Evolutionary conservation across 2,797 vertebrate species (phyloP).

Genomic region (Chelon auratus): DNA sequence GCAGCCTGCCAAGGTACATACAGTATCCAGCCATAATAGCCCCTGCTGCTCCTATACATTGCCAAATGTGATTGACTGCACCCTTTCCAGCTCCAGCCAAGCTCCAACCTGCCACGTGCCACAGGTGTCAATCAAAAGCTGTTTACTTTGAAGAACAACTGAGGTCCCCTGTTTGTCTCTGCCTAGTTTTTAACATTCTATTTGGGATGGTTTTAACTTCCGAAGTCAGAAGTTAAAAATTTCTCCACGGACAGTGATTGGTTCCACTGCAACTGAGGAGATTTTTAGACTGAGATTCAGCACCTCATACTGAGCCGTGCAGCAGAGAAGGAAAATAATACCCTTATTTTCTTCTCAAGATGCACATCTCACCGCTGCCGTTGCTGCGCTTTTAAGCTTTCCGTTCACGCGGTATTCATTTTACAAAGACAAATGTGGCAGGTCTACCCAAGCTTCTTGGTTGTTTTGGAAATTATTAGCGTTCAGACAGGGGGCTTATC

Average conservation of each 20-base stretch:
- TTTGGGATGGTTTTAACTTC: not conserved
- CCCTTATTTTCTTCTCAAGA: not conserved
- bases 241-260: not conserved
- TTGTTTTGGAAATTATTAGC: not conserved
- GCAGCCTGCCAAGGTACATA: constrained; percentile 33
- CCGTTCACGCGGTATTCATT: no score
- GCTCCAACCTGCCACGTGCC: constrained; percentile 4
- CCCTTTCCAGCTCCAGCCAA: not conserved
- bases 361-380: not conserved
- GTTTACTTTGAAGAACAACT: constrained; percentile 10
- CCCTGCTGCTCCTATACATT: constrained; percentile 38
- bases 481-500: not conserved
- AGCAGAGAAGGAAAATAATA: not conserved
- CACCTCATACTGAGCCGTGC: not conserved
- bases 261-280: not conserved
- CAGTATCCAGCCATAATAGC: constrained; percentile 13
- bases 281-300: not conserved
- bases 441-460: no score
- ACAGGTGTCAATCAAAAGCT: constrained; percentile 30
- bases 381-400: not conserved
- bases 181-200: not conserved
- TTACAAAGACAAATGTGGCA: no score
- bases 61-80: constrained; percentile 44
- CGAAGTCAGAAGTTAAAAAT: not conserved
- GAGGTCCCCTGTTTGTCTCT: not conserved